These are phyloP conservation scores for Colaptes auratus DNA, from an alignment of 2,113 vertebrate species.

Conservation along the genomic window DNA sequence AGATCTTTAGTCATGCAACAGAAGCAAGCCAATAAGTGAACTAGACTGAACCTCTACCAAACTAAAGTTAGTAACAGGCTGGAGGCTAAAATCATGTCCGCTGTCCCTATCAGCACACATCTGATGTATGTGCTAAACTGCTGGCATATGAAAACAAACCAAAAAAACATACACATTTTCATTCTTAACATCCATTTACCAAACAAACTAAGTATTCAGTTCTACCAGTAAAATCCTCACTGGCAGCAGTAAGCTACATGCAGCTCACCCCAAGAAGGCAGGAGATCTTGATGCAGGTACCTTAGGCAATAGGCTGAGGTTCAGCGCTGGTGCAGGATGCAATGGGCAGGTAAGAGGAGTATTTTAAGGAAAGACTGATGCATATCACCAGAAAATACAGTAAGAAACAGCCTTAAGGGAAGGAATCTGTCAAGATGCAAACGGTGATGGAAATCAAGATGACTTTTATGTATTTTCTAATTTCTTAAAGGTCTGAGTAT, in stretches of 20 bases:
- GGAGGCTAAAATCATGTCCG: constrained; percentile 66
- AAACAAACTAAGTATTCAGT: neutral
- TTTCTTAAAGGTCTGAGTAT: neutral
- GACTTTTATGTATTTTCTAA: neutral
- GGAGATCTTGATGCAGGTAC: neutral
- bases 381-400: neutral
- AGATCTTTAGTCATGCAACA: constrained; percentile 34
- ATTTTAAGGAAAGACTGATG: neutral
- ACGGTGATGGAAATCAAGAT: neutral
- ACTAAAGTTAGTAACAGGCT: constrained; percentile 70
- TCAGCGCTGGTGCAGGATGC: neutral
- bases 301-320: neutral
- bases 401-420: neutral
- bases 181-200: constrained; percentile 35
- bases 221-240: neutral
- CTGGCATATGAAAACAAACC: constrained; percentile 15
- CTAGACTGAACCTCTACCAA: constrained; percentile 55
- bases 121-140: constrained; percentile 46
- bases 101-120: constrained; percentile 34
- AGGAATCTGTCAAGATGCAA: neutral
- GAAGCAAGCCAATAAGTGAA: constrained; percentile 45
- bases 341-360: neutral
- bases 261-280: neutral
- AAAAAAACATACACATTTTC: neutral
- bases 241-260: neutral